phyloP scores from a whole-genome alignment of 2,113 vertebrate genomes.

The human (Homo sapiens) region DNA sequence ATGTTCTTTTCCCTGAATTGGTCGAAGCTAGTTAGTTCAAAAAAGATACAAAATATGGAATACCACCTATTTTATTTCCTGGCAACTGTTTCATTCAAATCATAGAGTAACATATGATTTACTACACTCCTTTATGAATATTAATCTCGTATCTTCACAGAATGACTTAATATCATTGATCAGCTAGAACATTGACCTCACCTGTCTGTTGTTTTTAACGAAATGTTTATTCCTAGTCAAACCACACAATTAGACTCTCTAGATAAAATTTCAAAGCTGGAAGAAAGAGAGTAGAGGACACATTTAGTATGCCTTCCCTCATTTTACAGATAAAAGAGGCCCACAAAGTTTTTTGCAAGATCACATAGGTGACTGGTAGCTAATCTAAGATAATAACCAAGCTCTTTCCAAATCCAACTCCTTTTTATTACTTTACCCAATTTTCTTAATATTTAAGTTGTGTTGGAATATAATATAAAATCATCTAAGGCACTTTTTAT shows the following conservation, averaged over 20 bases:
- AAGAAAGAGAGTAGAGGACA: neutral
- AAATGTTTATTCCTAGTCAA: neutral
- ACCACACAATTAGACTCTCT: neutral
- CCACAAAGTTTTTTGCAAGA: neutral
- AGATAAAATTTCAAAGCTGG: neutral
- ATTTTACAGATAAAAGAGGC: neutral
- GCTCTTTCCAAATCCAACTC: neutral
- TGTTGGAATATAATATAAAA: neutral
- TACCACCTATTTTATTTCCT: slow-evolving; percentile 1
- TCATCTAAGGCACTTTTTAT: neutral
- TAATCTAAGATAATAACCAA: neutral
- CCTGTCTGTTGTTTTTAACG: neutral
- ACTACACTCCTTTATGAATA: neutral
- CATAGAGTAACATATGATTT: neutral
- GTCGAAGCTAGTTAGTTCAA: neutral
- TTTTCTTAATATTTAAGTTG: neutral
- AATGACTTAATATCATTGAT: neutral
- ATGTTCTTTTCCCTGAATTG: neutral
- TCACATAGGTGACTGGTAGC: neutral
- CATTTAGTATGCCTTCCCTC: neutral
- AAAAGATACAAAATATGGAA: neutral
- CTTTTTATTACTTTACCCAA: neutral
- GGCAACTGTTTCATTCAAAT: neutral
- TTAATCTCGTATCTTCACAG: neutral
- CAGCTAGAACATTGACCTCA: neutral